A percentile compares a stretch with the other conserved stretches of the same genome.
Evolutionary conservation across 2,113 vertebrate genomes (phyloP).

Genomic region (Scortum barcoo): DNA sequence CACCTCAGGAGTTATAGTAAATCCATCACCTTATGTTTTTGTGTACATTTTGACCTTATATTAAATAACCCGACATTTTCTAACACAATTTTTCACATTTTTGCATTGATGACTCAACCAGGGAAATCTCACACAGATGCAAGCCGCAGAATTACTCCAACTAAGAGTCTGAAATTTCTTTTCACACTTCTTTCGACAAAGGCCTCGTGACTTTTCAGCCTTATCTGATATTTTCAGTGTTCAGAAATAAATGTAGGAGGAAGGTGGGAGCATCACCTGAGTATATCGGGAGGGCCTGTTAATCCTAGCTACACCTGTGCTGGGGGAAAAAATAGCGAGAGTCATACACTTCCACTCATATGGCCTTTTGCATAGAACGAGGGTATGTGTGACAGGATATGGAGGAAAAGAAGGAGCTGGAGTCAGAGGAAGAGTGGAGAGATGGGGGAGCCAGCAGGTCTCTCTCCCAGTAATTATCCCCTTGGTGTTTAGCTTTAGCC

Average conservation of each 20-base stretch:
- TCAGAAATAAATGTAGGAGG: background rate
- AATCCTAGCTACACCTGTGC: background rate
- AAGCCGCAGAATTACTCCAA: background rate
- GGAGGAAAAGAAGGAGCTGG: background rate
- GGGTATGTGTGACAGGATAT: background rate
- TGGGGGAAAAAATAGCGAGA: background rate
- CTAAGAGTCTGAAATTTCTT: background rate
- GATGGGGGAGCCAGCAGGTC: slow-evolving; percentile 17
- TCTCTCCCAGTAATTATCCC: slow-evolving; percentile 71
- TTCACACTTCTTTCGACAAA: too few species aligned
- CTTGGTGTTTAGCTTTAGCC: slow-evolving; percentile 74
- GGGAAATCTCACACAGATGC: background rate
- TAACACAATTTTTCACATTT: background rate
- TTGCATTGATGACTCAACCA: background rate
- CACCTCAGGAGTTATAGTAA: background rate
- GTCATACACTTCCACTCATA: background rate
- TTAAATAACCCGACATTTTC: background rate
- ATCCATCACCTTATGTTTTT: background rate
- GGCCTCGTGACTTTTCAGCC: background rate
- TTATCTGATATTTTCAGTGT: background rate
- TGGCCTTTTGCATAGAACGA: background rate
- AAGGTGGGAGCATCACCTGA: background rate
- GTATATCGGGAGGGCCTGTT: background rate
- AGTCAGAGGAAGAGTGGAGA: slow-evolving; percentile 18
- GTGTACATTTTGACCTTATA: too few species aligned